These are phyloP conservation scores for Lacerta bilineata DNA, from an alignment of 2,797 vertebrate genomes.

Conservation along the genomic window DNA sequence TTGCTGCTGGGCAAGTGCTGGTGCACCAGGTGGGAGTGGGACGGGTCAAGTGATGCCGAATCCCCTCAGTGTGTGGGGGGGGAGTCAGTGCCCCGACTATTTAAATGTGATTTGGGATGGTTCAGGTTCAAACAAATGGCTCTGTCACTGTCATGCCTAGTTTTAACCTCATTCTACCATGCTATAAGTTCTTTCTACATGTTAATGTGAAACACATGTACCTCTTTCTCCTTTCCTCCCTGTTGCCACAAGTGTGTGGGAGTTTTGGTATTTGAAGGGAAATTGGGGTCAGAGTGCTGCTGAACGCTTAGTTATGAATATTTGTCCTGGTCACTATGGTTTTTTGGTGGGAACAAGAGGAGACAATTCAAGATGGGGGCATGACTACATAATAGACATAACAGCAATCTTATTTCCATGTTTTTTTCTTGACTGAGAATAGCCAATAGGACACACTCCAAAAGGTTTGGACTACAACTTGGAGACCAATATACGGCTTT, in stretches of 20 bases:
- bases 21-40: background rate
- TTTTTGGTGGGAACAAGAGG: background rate
- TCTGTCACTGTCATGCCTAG: background rate
- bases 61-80: no score
- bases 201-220: background rate
- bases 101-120: background rate
- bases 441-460: no score
- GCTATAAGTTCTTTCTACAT: background rate
- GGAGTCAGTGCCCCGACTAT: no score
- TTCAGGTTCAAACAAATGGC: background rate
- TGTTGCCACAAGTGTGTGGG: background rate
- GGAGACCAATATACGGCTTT: no score
- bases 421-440: no score
- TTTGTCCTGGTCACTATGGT: background rate
- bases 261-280: background rate
- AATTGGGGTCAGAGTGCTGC: background rate
- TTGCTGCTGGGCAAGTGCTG: no score
- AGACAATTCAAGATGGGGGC: background rate
- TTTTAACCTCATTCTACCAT: background rate
- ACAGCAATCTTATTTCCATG: background rate
- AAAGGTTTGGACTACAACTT: no score
- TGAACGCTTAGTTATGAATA: background rate
- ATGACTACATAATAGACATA: background rate
- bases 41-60: background rate
- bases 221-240: background rate